Conservation (phyloP, 2,888 invertebrate species). For the Trichopria drosophilae region DNA sequence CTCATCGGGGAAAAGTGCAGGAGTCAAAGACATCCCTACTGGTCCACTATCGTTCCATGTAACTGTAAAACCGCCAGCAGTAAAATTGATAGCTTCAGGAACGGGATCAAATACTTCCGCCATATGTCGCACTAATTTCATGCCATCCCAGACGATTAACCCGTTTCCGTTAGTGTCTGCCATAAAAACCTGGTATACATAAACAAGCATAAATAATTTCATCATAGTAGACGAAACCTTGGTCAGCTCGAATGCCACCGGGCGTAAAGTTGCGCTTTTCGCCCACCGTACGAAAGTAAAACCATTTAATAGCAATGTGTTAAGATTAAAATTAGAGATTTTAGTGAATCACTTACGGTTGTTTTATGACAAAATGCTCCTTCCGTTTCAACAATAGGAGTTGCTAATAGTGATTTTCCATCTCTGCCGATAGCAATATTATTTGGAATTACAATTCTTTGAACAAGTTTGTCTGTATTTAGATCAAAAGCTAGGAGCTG, state of each 20-base stretch:
- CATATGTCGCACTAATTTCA: conserved; percentile 37
- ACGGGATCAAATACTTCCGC: conserved; percentile 35
- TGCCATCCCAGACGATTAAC: conserved; percentile 38
- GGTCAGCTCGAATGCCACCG: too few species aligned
- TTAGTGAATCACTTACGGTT: conserved; percentile 37
- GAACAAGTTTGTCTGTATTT: conserved; percentile 54
- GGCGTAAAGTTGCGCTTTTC: too few species aligned
- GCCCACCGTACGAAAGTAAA: too few species aligned
- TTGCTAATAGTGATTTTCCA: conserved; percentile 34
- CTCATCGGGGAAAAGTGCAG: conserved; percentile 38
- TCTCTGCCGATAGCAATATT: conserved; percentile 31
- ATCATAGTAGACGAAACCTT: too few species aligned
- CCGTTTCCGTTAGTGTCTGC: conserved; percentile 40
- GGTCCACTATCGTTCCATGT: conserved; percentile 72
- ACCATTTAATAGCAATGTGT: too few species aligned
- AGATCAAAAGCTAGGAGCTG: conserved; percentile 75
- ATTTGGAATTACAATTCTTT: conserved; percentile 37
- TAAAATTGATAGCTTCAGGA: conserved; percentile 30
- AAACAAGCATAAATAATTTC: conserved; percentile 4
- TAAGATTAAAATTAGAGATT: too few species aligned
- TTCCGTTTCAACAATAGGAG: conserved; percentile 39
- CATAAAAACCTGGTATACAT: conserved; percentile 38
- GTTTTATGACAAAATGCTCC: conserved; percentile 29
- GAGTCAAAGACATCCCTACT: conserved; percentile 68
- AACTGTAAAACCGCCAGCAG: conserved; percentile 61